Base-by-base conservation (phyloP, 2,113 vertebrate genomes). In the Eclectus roratus region DNA sequence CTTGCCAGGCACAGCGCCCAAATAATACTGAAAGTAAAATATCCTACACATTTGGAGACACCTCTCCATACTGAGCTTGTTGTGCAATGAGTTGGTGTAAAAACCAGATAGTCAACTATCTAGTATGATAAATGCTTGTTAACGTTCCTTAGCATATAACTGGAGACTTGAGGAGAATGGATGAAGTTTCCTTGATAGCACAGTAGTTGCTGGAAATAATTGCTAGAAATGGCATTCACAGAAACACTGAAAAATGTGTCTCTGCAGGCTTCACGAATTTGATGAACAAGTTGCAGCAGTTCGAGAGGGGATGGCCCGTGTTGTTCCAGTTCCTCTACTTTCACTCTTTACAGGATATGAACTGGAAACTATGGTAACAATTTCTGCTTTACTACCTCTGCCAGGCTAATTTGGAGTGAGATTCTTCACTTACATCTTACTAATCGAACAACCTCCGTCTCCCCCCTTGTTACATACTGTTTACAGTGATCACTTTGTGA, bases 271-370 rank as follows among this genome's bases (percentile, higher is more conserved):
- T 88, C 99, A 99, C 69, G 99, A 99, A 96, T 99, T 99, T 96
- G 99, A 99, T 2, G 99, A 99, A 92, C 99, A 99, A 97, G 99
- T 99, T 52, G 98, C 99, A 17, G 99, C 99, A 2, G 99, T 99
- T 79, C 98, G 99, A 7, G 99, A 99, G 94, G 99, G 99, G 11
- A 99, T 99, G 99, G 99, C 99, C 35, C 98, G 99, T 4, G 99
- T 99, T 6, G 99, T 99, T 43, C 99, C 99, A 1, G 99, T 99
- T 46, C 99, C 99, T 55, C 98, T 99, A 3, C 98, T 99, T 53
- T 99, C 99, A 1, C 98, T 99, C 17, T 99, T 99, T 89, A 99
- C 99, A 4, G 99, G 99, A 79, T 99, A 99, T 10, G 99, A 99
- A 85, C 97, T 99, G 95, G 99, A 99, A 97, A 99, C 99, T 0